These are phyloP conservation scores for Nothocercus nigrocapillus DNA, from an alignment of 2,113 vertebrate species.

Conservation along the genomic window DNA sequence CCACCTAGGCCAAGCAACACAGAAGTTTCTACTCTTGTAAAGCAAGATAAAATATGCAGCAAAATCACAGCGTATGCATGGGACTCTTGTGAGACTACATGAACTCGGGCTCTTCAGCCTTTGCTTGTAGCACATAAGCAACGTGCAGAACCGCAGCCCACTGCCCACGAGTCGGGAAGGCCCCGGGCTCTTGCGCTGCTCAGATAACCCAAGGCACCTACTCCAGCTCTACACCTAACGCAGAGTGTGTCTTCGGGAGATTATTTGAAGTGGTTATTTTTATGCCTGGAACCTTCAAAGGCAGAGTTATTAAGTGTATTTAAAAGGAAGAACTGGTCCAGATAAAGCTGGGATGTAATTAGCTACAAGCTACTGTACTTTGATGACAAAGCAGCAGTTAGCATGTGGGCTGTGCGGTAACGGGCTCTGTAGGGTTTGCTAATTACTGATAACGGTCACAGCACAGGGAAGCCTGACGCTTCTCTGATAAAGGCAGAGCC, in stretches of 20 bases:
- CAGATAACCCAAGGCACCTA: slow-evolving; percentile 43
- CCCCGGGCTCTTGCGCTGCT: neutral
- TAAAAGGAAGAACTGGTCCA: slow-evolving; percentile 57
- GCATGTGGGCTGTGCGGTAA: neutral
- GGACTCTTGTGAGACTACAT: neutral
- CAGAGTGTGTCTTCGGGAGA: slow-evolving; percentile 35
- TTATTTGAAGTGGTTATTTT: slow-evolving; percentile 68
- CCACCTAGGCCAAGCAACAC: neutral
- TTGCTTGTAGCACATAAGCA: neutral
- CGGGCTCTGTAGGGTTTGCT: slow-evolving; percentile 49
- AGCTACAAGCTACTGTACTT: slow-evolving; percentile 69
- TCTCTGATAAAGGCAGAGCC: slow-evolving; percentile 55
- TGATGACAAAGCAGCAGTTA: slow-evolving; percentile 61
- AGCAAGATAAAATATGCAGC: slow-evolving; percentile 6
- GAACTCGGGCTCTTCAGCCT: neutral
- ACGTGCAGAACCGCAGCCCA: neutral
- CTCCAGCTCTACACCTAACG: slow-evolving; percentile 39
- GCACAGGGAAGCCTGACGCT: slow-evolving; percentile 48
- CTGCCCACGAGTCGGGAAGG: neutral
- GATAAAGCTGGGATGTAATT: slow-evolving; percentile 71
- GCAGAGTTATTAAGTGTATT: slow-evolving; percentile 65
- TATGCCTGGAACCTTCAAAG: slow-evolving; percentile 51
- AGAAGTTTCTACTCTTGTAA: neutral
- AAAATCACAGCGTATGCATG: neutral
- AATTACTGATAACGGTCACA: slow-evolving; percentile 57